Conservation (phyloP, 2,888 invertebrate species). For the Caenorhabditis drosophilae region DNA sequence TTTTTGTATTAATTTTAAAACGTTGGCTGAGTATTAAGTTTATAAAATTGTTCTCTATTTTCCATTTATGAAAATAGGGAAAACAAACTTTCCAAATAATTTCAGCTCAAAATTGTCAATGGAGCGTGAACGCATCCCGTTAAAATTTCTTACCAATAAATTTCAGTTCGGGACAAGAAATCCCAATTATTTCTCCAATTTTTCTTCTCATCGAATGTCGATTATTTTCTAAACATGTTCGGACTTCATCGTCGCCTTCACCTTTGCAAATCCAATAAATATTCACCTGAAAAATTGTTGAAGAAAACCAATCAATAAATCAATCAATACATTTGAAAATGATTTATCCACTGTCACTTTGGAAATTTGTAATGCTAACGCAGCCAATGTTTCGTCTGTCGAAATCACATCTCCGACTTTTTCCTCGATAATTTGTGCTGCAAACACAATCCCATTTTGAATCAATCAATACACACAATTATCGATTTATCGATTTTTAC, state of each 20-base stretch:
- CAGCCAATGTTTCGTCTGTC: slow-evolving; percentile 25
- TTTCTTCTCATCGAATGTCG: slow-evolving; percentile 25
- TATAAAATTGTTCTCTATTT: too few species aligned
- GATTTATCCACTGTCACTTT: slow-evolving; percentile 25
- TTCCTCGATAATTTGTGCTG: slow-evolving; percentile 26
- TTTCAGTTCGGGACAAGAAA: slow-evolving; percentile 41
- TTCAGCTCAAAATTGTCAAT: too few species aligned
- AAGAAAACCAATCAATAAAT: not conserved
- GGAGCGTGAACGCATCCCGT: too few species aligned
- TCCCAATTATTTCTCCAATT: slow-evolving; percentile 33
- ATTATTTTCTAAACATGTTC: slow-evolving; percentile 22
- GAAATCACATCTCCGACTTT: slow-evolving; percentile 29
- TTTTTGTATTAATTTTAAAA: too few species aligned
- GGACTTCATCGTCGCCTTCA: slow-evolving; percentile 24
- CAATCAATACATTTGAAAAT: slow-evolving; percentile 20
- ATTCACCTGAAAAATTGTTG: not conserved
- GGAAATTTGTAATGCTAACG: slow-evolving; percentile 16
- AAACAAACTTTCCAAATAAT: too few species aligned
- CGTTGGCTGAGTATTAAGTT: too few species aligned
- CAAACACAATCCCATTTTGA: not conserved
- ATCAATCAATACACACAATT: not conserved
- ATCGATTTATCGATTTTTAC: slow-evolving; percentile 3
- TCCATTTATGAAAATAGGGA: too few species aligned
- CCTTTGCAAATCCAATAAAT: slow-evolving; percentile 31
- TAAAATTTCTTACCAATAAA: slow-evolving; percentile 14